Evolutionary conservation across 2,113 vertebrate genomes (phyloP), one percentile per base, ranked within the genome.

Genomic region (Gopherus flavomarginatus): DNA sequence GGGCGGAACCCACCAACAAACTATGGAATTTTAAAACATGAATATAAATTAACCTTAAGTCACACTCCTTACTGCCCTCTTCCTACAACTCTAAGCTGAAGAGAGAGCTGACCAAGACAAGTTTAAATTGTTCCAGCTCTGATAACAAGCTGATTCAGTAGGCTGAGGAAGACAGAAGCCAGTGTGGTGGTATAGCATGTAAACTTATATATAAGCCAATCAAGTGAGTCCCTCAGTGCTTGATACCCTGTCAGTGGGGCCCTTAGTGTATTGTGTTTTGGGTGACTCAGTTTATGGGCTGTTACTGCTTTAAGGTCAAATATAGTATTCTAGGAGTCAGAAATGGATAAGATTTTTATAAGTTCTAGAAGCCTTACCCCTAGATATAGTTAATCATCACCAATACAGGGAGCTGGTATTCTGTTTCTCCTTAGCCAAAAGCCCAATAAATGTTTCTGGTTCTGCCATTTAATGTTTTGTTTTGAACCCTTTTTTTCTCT

Each of bases 71-170:
- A 2, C 80, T 19, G 11, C 85, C 29, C 4, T 95, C 86, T 93
- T 96, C 38, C 44, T 47, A 12, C 47, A 78, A 50, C 57, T 88
- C 89, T 94, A 89, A 54, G 79, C 31, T 88, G 54, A 29, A 54
- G 85, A 65, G 49, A 95, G 75, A 93, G 78, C 83, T 2, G 1
- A 90, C 1, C 8, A 27, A 83, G 59, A 86, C 56, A 1, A 1
- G 78, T n/a, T 80, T 57, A 42, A 21, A 75, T 95, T 6, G 0
- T 62, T 83, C 44, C 31, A 59, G 59, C n/a, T 5, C 81, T 65
- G 38, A 31, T 94, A 94, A 87, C 90, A 59, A 85, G 94, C 87
- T 21, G 0, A 88, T 90, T 89, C 83, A 91, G 93, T 87, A 94
- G 27, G 62, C 84, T 72, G 26, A 22, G 86, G 81, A 87, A 42